Evolutionary conservation across 1,140 invertebrate genomes (phyloP).

Genomic region (Telenomus remus): DNA sequence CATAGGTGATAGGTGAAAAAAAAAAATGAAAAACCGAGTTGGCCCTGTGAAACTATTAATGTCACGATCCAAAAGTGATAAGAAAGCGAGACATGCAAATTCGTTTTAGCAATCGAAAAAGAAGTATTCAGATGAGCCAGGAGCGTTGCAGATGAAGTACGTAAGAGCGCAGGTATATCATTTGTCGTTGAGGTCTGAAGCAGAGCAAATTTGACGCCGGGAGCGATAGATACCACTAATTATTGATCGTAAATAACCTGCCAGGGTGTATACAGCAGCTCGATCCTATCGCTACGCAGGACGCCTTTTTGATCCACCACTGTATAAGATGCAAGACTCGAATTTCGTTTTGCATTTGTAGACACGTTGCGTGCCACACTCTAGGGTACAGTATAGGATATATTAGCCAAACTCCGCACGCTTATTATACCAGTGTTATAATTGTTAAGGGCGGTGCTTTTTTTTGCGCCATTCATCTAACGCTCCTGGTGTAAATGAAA

Average conservation of each 20-base stretch:
- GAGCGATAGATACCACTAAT: slow-evolving; percentile 76
- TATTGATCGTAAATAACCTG: slow-evolving; percentile 75
- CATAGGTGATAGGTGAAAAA: too few species aligned
- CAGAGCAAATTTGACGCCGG: slow-evolving; percentile 69
- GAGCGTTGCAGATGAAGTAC: slow-evolving; percentile 29
- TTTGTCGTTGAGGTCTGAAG: slow-evolving; percentile 54
- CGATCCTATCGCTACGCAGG: slow-evolving; percentile 56
- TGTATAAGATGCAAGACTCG: slow-evolving; percentile 45
- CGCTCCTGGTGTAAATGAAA: slow-evolving; percentile 57
- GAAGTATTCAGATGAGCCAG: slow-evolving; percentile 27
- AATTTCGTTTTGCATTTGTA: slow-evolving; percentile 43
- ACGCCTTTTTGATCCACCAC: slow-evolving; percentile 52
- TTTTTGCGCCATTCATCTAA: slow-evolving; percentile 44
- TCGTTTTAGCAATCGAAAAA: slow-evolving; percentile 8
- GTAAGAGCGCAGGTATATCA: slow-evolving; percentile 54
- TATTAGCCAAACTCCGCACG: slow-evolving; percentile 49
- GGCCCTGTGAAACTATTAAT: too few species aligned
- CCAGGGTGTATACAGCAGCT: slow-evolving; percentile 57
- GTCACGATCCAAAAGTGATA: slow-evolving; percentile 2
- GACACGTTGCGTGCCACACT: slow-evolving; percentile 25
- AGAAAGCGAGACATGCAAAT: slow-evolving; percentile 41
- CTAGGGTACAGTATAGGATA: slow-evolving; percentile 50
- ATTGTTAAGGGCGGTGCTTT: slow-evolving; percentile 45
- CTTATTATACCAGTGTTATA: slow-evolving; percentile 59
- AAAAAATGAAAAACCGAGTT: too few species aligned